Evolutionary conservation across 2,113 vertebrate species (phyloP), one percentile per base, ranked within the genome.

Genomic region (Sula dactylatra): DNA sequence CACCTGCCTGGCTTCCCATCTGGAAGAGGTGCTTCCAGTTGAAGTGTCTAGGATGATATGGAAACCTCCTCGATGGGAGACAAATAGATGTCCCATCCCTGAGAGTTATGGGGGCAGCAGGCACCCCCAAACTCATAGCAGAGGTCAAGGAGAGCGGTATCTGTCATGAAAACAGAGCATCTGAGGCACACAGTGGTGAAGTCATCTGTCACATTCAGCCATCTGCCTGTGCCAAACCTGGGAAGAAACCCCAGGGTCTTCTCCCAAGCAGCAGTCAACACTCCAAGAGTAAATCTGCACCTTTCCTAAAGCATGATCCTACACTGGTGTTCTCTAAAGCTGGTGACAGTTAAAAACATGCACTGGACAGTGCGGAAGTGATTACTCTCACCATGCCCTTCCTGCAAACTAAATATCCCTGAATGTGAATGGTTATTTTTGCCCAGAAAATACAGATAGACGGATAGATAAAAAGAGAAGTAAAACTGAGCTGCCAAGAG

Each of bases 341-440:
- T 13, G 42, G 25, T 17, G 11, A 10, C 1, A 19, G 3, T 1
- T 13, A 29, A 7, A 65, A n/a, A 9, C 49, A 2, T 1, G 3
- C 67, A 18, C 25, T 1, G 25, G 10, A 1, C 20, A 7, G 44
- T 3, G 9, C 59, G 5, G 52, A 31, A 15, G 9, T 4, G 34
- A 8, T 9, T 13, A 5, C 36, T 70, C 16, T 38, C 42, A 31
- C 56, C 18, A 3, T 4, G 22, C 16, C 47, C 25, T 14, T 13
- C 81, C 82, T 61, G 11, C 16, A 11, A 6, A 18, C 34, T 45
- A 4, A 16, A 2, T 0, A 21, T 9, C 49, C 42, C 70, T 17
- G 6, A 9, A 3, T 0, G 0, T 4, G 27, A 66, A 44, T 1
- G 1, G 20, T 15, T 22, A 7, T 10, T 55, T 52, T 8, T 13